Percentiles rank a stretch among this genome's conserved stretches.
Conservation (phyloP, 2,888 invertebrate genomes). For the Drosophila paramelanica region DNA sequence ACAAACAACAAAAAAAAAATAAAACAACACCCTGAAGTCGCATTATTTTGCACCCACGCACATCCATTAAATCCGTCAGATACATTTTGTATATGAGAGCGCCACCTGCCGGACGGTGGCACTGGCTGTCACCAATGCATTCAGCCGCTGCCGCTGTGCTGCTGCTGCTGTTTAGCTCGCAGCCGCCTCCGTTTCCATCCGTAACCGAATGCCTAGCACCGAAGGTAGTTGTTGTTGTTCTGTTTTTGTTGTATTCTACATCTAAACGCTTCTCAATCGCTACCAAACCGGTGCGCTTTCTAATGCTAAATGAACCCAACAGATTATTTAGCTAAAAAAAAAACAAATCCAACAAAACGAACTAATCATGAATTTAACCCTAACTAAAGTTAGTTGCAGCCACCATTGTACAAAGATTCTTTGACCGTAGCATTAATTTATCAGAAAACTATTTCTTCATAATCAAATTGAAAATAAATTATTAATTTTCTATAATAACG, state of each 20-base stretch:
- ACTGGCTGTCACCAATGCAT: slow-evolving; percentile 48
- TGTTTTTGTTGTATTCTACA: slow-evolving; percentile 40
- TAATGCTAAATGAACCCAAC: slow-evolving; percentile 58
- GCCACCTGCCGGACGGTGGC: slow-evolving; percentile 53
- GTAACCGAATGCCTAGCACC: slow-evolving; percentile 39
- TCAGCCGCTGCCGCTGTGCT: slow-evolving; percentile 39
- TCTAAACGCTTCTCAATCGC: slow-evolving; percentile 49
- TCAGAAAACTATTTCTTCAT: slow-evolving; percentile 55
- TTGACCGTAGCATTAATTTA: slow-evolving; percentile 50
- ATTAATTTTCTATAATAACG: slow-evolving; percentile 51
- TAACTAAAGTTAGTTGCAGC: slow-evolving; percentile 61
- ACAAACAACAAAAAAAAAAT: slow-evolving; percentile 7
- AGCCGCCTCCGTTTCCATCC: slow-evolving; percentile 43
- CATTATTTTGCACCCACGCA: slow-evolving; percentile 53
- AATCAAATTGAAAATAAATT: slow-evolving; percentile 72
- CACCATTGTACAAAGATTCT: slow-evolving; percentile 54
- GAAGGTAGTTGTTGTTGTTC: slow-evolving; percentile 70
- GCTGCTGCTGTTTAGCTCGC: slow-evolving; percentile 15
- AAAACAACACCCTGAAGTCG: slow-evolving; percentile 55
- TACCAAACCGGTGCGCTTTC: slow-evolving; percentile 61
- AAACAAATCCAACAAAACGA: slow-evolving; percentile 21
- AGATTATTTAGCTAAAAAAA: slow-evolving; percentile 41
- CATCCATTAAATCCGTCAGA: slow-evolving; percentile 54
- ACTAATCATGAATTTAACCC: slow-evolving; percentile 61
- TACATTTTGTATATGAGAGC: slow-evolving; percentile 55